Evolutionary conservation across 2,113 vertebrate genomes (phyloP).

Genomic region (Tachysurus vachellii): DNA sequence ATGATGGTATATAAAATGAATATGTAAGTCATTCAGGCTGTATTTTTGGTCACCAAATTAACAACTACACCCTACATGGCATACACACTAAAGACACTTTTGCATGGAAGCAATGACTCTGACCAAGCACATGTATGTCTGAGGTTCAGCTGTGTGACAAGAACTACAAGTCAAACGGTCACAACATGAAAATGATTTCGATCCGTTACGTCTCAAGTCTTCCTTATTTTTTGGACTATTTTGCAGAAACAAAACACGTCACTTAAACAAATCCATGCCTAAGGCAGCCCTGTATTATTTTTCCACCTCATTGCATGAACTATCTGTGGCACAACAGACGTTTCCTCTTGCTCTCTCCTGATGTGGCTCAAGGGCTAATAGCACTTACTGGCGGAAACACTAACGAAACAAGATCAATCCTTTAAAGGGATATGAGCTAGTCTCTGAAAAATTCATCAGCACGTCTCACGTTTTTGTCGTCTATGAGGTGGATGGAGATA

Average conservation of each 20-base stretch:
- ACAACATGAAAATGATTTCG: background rate
- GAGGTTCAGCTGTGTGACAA: background rate
- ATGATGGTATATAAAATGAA: background rate
- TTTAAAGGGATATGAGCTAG: constrained; percentile 18
- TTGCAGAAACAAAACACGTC: background rate
- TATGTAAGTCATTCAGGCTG: background rate
- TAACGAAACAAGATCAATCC: constrained; percentile 25
- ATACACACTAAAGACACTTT: background rate
- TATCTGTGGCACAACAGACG: constrained; percentile 4
- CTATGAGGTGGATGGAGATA: constrained; percentile 4
- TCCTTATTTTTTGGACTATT: background rate
- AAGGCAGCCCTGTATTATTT: background rate
- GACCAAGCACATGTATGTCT: background rate
- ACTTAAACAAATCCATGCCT: constrained; percentile 4
- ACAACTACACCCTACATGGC: background rate
- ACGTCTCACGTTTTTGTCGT: constrained; percentile 18
- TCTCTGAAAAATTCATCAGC: constrained; percentile 26
- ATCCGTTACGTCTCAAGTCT: background rate
- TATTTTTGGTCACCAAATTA: background rate
- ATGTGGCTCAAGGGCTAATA: constrained; percentile 20
- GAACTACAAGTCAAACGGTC: background rate
- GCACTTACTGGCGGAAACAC: constrained; percentile 28
- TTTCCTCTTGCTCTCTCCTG: constrained; percentile 17
- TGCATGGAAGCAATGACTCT: background rate
- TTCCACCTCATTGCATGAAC: background rate